Evolutionary conservation across 2,113 vertebrate species (phyloP).

Genomic region (Misgurnus mizolepis): DNA sequence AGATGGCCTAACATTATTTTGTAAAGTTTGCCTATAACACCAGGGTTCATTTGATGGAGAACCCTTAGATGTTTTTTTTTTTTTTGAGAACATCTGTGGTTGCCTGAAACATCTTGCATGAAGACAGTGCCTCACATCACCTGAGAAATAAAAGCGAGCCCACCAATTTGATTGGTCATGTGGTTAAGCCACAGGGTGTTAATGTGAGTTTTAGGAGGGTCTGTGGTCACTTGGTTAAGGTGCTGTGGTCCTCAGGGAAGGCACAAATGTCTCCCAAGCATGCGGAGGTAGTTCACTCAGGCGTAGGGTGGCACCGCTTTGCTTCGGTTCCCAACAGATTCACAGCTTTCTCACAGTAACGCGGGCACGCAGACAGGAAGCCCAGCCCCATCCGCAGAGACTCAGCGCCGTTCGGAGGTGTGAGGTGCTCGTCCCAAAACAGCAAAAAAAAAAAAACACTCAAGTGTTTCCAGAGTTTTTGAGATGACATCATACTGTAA

Average conservation of each 20-base stretch:
- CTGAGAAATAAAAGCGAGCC: neutral
- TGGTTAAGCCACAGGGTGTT: neutral
- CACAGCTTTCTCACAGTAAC: slow-evolving; percentile 42
- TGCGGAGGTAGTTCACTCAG: slow-evolving; percentile 9
- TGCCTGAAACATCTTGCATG: too few species aligned
- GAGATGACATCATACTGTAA: slow-evolving; percentile 71
- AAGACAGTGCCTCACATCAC: neutral
- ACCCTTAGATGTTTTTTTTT: too few species aligned
- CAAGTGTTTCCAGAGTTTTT: slow-evolving; percentile 51
- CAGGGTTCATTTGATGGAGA: too few species aligned
- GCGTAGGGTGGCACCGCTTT: slow-evolving; percentile 27
- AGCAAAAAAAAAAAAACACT: neutral
- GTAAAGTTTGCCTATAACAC: too few species aligned
- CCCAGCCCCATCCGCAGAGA: slow-evolving; percentile 36
- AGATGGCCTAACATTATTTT: too few species aligned
- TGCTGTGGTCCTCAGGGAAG: slow-evolving; percentile 11
- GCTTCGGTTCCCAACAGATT: slow-evolving; percentile 36
- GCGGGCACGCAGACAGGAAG: slow-evolving; percentile 32
- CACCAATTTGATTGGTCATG: neutral
- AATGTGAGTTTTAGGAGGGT: slow-evolving; percentile 21
- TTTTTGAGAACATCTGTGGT: too few species aligned
- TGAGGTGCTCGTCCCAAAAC: neutral
- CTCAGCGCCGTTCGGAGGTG: slow-evolving; percentile 4
- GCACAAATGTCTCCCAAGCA: slow-evolving; percentile 30
- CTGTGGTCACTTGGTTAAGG: slow-evolving; percentile 13